phyloP scores from a whole-genome alignment of 2,888 invertebrate genomes.

The Plagodis dolabraria region DNA sequence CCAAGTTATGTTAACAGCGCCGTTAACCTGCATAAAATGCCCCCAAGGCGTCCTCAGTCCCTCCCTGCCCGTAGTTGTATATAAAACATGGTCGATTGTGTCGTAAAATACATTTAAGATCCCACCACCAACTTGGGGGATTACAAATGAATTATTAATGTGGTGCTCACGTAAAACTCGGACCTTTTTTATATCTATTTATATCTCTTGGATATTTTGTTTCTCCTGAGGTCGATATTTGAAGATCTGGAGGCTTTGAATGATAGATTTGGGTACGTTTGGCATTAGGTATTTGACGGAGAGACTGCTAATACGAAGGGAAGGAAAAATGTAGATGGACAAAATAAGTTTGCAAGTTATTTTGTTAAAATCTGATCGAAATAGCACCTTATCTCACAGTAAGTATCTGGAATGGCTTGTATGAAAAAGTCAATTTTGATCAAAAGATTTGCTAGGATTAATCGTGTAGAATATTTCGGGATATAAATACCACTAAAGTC shows the following conservation, averaged over 20 bases:
- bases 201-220: conserved; percentile 47
- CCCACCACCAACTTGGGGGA: conserved; percentile 67
- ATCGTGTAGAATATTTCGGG: no score
- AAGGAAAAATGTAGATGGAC: no score
- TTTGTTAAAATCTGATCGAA: no score
- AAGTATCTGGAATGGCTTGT: no score
- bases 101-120: conserved; percentile 70
- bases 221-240: conserved; percentile 47
- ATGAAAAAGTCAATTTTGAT: no score
- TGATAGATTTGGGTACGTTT: conserved; percentile 38
- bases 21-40: conserved; percentile 13
- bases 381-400: no score
- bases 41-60: conserved; percentile 41
- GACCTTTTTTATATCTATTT: conserved; percentile 55
- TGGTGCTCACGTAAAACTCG: conserved; percentile 70
- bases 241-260: conserved; percentile 33
- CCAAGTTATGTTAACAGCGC: conserved; percentile 21
- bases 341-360: no score
- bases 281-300: neutral
- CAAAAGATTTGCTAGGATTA: no score
- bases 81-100: conserved; percentile 65
- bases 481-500: no score
- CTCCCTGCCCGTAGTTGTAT: conserved; percentile 44
- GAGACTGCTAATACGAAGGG: neutral
- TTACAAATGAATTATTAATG: conserved; percentile 81